These are phyloP conservation scores for Drosophila vallismaia DNA, from an alignment of 2,888 invertebrate species.

Conservation along the genomic window DNA sequence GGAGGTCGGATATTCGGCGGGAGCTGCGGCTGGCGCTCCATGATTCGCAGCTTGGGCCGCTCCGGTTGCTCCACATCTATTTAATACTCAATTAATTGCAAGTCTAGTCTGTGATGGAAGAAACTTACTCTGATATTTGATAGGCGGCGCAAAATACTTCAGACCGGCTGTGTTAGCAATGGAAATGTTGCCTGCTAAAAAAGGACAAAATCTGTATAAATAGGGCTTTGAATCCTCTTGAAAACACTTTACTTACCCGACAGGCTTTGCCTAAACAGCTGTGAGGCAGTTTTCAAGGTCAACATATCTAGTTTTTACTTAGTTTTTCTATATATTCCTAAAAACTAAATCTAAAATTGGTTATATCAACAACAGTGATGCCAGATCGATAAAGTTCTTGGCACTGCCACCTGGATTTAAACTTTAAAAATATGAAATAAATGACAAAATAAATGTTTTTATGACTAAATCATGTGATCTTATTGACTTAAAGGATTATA, in stretches of 20 bases:
- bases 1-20: constrained; percentile 88
- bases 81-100: not conserved
- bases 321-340: not conserved
- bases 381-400: not conserved
- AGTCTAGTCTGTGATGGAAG: too few relatives aligned
- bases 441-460: not conserved
- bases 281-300: constrained; percentile 49
- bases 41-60: constrained; percentile 87
- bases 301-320: constrained; percentile 54
- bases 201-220: not conserved
- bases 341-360: constrained; percentile 17
- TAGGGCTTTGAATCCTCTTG: not conserved
- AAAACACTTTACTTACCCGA: constrained; percentile 33
- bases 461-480: not conserved
- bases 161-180: constrained; percentile 84
- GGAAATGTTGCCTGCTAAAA: constrained; percentile 45
- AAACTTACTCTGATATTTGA: constrained; percentile 87
- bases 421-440: not conserved
- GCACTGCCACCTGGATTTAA: not conserved
- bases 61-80: constrained; percentile 90
- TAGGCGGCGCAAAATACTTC: constrained; percentile 89
- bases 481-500: not conserved
- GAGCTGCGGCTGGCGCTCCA: constrained; percentile 90
- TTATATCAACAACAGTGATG: constrained; percentile 36
- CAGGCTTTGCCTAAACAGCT: constrained; percentile 50